These are phyloP conservation scores for Botia kubotai DNA, from an alignment of 2,797 vertebrate species.

Conservation along the genomic window DNA sequence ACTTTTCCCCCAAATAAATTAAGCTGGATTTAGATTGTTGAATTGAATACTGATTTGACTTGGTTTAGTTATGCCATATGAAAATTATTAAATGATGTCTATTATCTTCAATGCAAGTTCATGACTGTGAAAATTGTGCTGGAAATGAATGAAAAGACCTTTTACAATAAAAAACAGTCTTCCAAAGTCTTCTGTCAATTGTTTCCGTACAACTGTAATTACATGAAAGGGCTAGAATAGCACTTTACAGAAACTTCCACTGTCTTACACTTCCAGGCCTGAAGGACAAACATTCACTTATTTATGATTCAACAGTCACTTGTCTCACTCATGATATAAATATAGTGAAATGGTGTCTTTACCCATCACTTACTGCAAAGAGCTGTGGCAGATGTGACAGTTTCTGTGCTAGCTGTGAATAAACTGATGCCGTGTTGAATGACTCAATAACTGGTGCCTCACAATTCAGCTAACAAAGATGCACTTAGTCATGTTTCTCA, in stretches of 20 bases:
- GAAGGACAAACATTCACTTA: constrained; percentile 17
- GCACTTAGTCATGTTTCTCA: no score
- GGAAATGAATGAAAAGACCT: background rate
- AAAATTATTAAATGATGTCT: background rate
- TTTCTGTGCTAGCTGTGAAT: background rate
- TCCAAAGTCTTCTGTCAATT: no score
- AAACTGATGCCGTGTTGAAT: background rate
- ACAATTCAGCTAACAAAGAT: background rate
- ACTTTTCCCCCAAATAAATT: background rate
- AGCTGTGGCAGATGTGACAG: constrained; percentile 30
- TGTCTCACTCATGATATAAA: constrained; percentile 41
- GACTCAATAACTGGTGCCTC: background rate
- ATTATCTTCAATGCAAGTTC: background rate
- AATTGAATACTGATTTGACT: constrained; percentile 12
- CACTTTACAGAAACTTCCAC: background rate
- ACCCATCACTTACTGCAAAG: constrained; percentile 28
- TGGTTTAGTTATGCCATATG: background rate
- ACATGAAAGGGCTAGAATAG: background rate
- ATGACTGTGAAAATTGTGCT: background rate
- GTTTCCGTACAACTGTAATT: no score
- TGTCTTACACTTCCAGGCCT: background rate
- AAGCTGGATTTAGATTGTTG: constrained; percentile 2
- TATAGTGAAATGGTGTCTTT: constrained; percentile 35
- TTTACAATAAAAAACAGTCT: background rate
- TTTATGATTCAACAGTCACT: constrained; percentile 24